These are phyloP conservation scores for Tridacna crocea DNA, from an alignment of 2,888 invertebrate species.

Conservation along the genomic window DNA sequence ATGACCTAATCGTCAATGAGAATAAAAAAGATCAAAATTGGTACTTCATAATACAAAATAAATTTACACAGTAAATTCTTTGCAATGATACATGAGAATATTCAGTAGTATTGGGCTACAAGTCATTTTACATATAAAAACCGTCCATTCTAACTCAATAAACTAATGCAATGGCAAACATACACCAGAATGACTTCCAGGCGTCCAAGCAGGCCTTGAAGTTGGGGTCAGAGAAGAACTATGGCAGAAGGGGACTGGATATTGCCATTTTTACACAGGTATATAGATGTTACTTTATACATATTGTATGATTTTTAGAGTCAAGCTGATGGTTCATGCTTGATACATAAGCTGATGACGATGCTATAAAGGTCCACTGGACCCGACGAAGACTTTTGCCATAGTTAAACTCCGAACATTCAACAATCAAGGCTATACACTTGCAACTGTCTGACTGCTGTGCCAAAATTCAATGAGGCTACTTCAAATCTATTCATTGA, in stretches of 20 bases:
- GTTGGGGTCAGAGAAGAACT: slow-evolving; percentile 30
- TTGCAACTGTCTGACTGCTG: slow-evolving; percentile 13
- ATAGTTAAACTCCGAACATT: slow-evolving; percentile 28
- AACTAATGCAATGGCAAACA: slow-evolving; percentile 26
- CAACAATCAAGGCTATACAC: slow-evolving; percentile 24
- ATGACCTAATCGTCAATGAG: slow-evolving; percentile 46
- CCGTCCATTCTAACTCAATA: slow-evolving; percentile 25
- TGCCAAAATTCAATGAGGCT: slow-evolving; percentile 59
- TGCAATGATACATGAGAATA: slow-evolving; percentile 46
- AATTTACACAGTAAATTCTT: slow-evolving; percentile 62
- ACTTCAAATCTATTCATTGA: slow-evolving; percentile 29
- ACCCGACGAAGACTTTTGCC: slow-evolving; percentile 41
- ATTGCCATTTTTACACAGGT: slow-evolving; percentile 62
- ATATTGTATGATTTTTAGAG: slow-evolving; percentile 28
- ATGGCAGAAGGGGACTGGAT: slow-evolving; percentile 64
- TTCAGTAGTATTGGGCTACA: slow-evolving; percentile 55
- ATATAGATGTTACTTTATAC: slow-evolving; percentile 30
- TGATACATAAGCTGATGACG: slow-evolving; percentile 30
- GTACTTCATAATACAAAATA: slow-evolving; percentile 56
- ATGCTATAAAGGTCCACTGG: slow-evolving; percentile 35
- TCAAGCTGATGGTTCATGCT: slow-evolving; percentile 6
- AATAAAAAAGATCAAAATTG: slow-evolving; percentile 52
- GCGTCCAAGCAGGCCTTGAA: slow-evolving; percentile 6
- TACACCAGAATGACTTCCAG: slow-evolving; percentile 26
- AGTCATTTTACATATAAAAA: slow-evolving; percentile 48